Evolutionary conservation across 1,140 invertebrate species (phyloP), one percentile per base, ranked within the genome.

Genomic region (Drosophila tani): DNA sequence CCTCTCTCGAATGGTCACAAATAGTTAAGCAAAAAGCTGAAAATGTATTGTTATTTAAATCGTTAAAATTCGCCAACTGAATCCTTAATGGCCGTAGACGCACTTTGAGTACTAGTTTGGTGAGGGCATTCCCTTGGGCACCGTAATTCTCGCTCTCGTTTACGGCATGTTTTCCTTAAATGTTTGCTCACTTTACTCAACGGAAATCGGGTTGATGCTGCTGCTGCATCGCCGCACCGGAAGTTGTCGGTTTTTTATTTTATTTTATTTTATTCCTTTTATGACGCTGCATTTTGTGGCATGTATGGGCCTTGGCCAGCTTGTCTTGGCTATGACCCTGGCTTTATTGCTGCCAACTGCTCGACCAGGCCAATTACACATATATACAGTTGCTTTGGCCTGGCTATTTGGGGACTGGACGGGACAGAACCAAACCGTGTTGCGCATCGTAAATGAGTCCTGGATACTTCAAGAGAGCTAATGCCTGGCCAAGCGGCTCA

Each of bases 201-300:
- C 60, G 59, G 71, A 49, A 58, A 75, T 75, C 71, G 59, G 70
- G 51, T 58, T 47, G 60, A 65, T 43, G 57, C 58, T 49, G 19
- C 58, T 49, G 19, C 64, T 35, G 41, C 29, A 38, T 51, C 27
- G 11, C 35, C 50, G 51, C 51, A 57, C 58, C 53, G 73, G 62
- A 75, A 75, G 62, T 47, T 67, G 41, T 56, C 43, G 46, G 41
- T 32, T 67, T 63, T 75, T 64, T 40, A 57, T 76, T 57, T 80
- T 73, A 53, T 77, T 64, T 80, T 56, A 53, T 73, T 64, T 80
- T 56, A 66, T 79, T 73, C 49, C 64, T 75, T 85, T 82, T 75
- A 75, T 82, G 58, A 58, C 45, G 75, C 53, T 86, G 83, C 83
- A 82, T 69, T 86, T 76, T 80, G 83, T 80, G 75, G 74, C 75